Conservation (phyloP, 2,888 invertebrate genomes). For the Muschampia plurimacula region DNA sequence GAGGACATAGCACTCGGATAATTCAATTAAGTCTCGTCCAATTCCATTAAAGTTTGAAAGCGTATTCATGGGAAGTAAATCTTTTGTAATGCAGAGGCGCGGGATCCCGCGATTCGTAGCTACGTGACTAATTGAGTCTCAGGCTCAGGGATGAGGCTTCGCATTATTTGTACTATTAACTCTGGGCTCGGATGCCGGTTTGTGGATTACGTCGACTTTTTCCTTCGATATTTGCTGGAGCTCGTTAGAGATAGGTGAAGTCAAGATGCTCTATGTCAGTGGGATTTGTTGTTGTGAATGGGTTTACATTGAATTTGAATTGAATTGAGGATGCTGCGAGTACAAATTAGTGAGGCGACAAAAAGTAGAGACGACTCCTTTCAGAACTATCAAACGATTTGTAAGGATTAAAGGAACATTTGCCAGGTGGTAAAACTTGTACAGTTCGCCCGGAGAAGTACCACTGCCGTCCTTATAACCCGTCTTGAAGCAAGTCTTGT, state of each 20-base stretch:
- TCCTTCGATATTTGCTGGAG: not conserved
- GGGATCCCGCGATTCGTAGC: conserved; percentile 33
- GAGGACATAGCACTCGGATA: conserved; percentile 38
- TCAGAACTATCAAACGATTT: too few relatives aligned
- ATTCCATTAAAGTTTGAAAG: conserved; percentile 52
- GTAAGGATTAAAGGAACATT: too few relatives aligned
- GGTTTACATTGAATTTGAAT: not conserved
- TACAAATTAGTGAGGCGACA: too few relatives aligned
- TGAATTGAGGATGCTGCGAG: too few relatives aligned
- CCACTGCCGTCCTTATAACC: too few relatives aligned
- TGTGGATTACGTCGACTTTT: not conserved
- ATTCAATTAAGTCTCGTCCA: conserved; percentile 49
- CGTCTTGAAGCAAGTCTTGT: too few relatives aligned
- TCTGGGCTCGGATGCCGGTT: conserved; percentile 13
- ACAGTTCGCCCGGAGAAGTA: too few relatives aligned
- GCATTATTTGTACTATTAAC: conserved; percentile 43
- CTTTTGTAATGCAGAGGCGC: conserved; percentile 49
- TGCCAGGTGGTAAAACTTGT: too few relatives aligned
- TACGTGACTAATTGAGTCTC: conserved; percentile 49
- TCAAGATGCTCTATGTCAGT: not conserved
- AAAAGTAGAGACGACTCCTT: too few relatives aligned
- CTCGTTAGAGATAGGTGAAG: not conserved
- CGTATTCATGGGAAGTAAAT: conserved; percentile 52
- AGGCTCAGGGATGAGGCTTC: conserved; percentile 36
- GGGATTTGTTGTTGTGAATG: not conserved